These are phyloP conservation scores for Todiramphus chloris DNA, from an alignment of 2,113 vertebrate species.

Conservation along the genomic window DNA sequence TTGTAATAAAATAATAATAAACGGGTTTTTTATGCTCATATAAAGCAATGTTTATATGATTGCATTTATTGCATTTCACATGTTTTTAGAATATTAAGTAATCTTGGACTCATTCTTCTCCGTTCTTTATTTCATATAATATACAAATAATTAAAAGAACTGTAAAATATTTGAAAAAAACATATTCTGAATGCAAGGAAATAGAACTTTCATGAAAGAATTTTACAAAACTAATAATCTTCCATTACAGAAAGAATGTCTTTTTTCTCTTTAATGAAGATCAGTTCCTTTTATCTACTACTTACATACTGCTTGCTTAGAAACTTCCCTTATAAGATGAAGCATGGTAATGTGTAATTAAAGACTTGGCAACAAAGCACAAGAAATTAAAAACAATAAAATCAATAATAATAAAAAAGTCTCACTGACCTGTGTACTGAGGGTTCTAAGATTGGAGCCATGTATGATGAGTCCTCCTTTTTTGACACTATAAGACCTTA, in stretches of 20 bases:
- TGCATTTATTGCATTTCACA: not conserved
- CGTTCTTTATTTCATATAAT: not conserved
- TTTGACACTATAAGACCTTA: not conserved
- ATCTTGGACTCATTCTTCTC: not conserved
- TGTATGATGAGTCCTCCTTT: too few relatives aligned
- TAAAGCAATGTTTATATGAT: not conserved
- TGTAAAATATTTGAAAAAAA: not conserved
- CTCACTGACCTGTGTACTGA: not conserved
- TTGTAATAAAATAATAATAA: not conserved
- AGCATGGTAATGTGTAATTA: not conserved
- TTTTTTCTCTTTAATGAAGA: not conserved
- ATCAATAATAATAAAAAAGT: not conserved
- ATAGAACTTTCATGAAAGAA: not conserved
- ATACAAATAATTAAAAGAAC: not conserved
- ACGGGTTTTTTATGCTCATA: accelerated
- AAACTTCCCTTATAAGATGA: not conserved
- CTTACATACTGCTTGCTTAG: not conserved
- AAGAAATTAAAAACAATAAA: not conserved
- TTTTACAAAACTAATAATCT: not conserved
- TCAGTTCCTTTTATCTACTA: not conserved
- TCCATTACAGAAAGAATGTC: not conserved
- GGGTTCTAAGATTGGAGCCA: not conserved
- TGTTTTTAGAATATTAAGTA: not conserved
- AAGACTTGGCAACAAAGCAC: not conserved
- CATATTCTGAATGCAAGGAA: not conserved